Evolutionary conservation across 2,888 invertebrate genomes (phyloP), one percentile per base, ranked within the genome.

Genomic region (Caenorhabditis angaria): DNA sequence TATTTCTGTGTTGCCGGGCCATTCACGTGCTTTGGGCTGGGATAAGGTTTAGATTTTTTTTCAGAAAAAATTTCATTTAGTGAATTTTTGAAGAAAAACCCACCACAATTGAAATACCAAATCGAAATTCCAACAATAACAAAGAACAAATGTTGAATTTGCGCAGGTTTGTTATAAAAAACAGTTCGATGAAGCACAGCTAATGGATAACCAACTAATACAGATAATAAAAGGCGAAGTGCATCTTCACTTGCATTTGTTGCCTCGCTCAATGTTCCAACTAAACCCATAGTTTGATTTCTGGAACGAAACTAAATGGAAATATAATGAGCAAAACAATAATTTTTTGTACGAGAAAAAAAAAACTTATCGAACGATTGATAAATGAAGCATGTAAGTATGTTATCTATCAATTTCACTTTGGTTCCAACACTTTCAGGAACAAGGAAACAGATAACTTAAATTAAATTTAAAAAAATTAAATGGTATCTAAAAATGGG

Each of bases 31-130:
- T n/a, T n/a, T n/a, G n/a, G n/a, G n/a, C n/a, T n/a, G n/a, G n/a
- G n/a, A n/a, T n/a, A n/a, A n/a, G n/a, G n/a, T n/a, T n/a, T 53
- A 24, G 24, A 53, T 6, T 10, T 53, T 6, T 24, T 24, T 10
- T 51, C 8, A 5, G 25, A 28, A 28, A 28, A 51, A 51, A 24
- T 24, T 32, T 32, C 18, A 5, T 48, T 18, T 48, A 48, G 48
- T n/a, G 20, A 28, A 59, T 27, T 28, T 64, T 41, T 53, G 50
- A 32, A 32, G 4, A 65, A 47, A 55, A 64, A 28, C 76, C 48
- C 50, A 77, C 87, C 87, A 65, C 78, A 86, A 59, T 86, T 86
- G 68, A 87, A 87, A 41, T 80, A 57, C 65, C 86, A 85, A 20
- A 87, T 71, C 8, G 67, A 24, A 35, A 83, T 25, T 25, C 87